These are phyloP conservation scores for Sebastes hubbsi DNA, from an alignment of 2,797 vertebrate genomes.

Conservation along the genomic window DNA sequence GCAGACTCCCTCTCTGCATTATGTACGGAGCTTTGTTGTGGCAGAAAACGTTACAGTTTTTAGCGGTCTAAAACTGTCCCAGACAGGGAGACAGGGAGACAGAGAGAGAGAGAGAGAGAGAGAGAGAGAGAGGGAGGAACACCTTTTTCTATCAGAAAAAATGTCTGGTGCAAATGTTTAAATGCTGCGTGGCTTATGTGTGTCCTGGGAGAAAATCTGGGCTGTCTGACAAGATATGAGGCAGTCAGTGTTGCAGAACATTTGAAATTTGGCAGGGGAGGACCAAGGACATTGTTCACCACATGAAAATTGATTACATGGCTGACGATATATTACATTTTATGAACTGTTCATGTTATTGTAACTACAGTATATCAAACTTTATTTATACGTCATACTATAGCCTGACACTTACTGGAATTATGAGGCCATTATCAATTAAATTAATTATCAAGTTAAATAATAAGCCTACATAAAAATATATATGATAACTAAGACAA, in stretches of 20 bases:
- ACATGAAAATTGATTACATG: not conserved
- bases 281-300: not conserved
- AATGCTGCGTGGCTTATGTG: not conserved
- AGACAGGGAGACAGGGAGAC: not conserved
- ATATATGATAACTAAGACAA: not conserved
- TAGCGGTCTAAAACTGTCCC: not conserved
- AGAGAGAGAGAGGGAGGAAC: not conserved
- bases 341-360: not conserved
- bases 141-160: not conserved
- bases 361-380: not conserved
- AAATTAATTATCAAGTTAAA: not conserved
- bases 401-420: not conserved
- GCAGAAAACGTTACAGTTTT: slow-evolving; percentile 5
- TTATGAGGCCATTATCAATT: not conserved
- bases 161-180: slow-evolving; percentile 9
- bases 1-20: slow-evolving; percentile 40
- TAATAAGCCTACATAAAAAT: not conserved
- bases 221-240: slow-evolving; percentile 19
- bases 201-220: not conserved
- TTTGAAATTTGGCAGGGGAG: slow-evolving; percentile 3
- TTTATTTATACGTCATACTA: not conserved
- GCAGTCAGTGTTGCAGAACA: not conserved
- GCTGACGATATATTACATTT: not conserved
- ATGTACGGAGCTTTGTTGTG: slow-evolving; percentile 39
- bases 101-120: too few relatives aligned